Evolutionary conservation across 2,888 invertebrate genomes (phyloP).

Genomic region (Dromius quadrimaculatus): DNA sequence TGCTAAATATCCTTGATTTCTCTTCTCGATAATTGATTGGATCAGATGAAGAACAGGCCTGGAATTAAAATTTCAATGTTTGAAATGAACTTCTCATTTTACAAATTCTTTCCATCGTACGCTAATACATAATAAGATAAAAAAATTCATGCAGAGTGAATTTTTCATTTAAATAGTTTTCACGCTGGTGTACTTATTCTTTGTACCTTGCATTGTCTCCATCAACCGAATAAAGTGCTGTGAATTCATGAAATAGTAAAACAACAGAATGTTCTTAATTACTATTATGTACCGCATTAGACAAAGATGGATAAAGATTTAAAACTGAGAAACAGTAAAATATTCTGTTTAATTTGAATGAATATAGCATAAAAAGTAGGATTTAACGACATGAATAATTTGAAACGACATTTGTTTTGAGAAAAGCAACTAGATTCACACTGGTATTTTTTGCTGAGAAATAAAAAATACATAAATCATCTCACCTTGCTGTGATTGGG

Average conservation of each 20-base stretch:
- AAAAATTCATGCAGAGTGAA: conserved; percentile 7
- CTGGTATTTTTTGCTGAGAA: conserved; percentile 1
- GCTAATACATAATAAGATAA: conserved; percentile 11
- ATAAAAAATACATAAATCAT: conserved; percentile 14
- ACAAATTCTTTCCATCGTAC: too few species aligned
- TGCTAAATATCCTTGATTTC: too few species aligned
- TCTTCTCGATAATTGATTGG: too few species aligned
- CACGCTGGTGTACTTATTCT: conserved; percentile 5
- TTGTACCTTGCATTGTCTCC: conserved; percentile 10
- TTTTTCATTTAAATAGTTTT: conserved; percentile 39
- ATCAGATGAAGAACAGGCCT: too few species aligned
- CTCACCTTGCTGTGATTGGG: background rate
- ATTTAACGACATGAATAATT: conserved; percentile 31
- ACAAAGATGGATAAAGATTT: background rate
- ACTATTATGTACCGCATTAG: conserved; percentile 35
- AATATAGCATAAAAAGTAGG: conserved; percentile 39
- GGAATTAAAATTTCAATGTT: too few species aligned
- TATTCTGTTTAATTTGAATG: conserved; percentile 34
- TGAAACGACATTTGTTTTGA: conserved; percentile 18
- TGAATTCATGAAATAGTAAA: conserved; percentile 26
- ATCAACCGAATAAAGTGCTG: conserved; percentile 31
- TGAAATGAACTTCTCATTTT: too few species aligned
- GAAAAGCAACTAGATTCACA: conserved; percentile 7
- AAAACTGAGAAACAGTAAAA: conserved; percentile 7
- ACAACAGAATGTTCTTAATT: conserved; percentile 34